These are phyloP conservation scores for Psylliodes chrysocephalus DNA, from an alignment of 2,888 invertebrate species.

Conservation along the genomic window DNA sequence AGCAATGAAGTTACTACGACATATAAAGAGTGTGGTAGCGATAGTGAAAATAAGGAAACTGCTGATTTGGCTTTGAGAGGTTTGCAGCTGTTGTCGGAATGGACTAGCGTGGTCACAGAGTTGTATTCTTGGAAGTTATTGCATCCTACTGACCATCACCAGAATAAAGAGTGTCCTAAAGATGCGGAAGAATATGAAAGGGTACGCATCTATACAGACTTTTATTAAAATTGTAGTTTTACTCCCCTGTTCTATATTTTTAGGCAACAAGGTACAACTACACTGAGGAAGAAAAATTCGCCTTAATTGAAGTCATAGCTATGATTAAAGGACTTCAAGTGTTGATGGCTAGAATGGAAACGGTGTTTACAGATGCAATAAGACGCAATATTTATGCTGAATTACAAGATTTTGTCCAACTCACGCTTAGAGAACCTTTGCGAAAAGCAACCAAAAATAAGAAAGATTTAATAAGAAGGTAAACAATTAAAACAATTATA, in stretches of 20 bases:
- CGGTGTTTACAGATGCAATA: slow-evolving; percentile 92
- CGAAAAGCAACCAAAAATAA: slow-evolving; percentile 98
- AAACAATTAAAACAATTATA: too few species aligned
- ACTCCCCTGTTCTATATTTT: slow-evolving; percentile 31
- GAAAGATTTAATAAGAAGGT: slow-evolving; percentile 91
- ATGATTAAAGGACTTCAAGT: slow-evolving; percentile 99
- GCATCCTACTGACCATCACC: slow-evolving; percentile 97
- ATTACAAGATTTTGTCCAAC: slow-evolving; percentile 95
- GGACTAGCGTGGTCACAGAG: slow-evolving; percentile 97
- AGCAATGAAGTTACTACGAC: slow-evolving; percentile 91
- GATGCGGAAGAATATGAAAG: slow-evolving; percentile 99
- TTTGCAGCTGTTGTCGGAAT: slow-evolving; percentile 91
- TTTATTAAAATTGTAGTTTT: too few species aligned
- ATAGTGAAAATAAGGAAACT: slow-evolving; percentile 90
- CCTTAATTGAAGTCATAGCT: slow-evolving; percentile 96
- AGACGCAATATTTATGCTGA: slow-evolving; percentile 94
- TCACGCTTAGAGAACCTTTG: slow-evolving; percentile 87
- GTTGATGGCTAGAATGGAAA: slow-evolving; percentile 96
- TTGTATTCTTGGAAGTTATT: slow-evolving; percentile 97
- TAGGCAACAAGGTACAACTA: slow-evolving; percentile 89
- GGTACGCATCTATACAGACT: slow-evolving; percentile 64
- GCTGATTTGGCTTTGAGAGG: slow-evolving; percentile 92
- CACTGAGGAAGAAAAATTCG: slow-evolving; percentile 96
- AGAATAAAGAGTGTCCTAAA: slow-evolving; percentile 92
- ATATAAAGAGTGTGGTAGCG: slow-evolving; percentile 92